Percentiles rank a stretch among this genome's conserved stretches.
Evolutionary conservation across 2,888 invertebrate genomes (phyloP).

Genomic region (Cremastinae sp.): DNA sequence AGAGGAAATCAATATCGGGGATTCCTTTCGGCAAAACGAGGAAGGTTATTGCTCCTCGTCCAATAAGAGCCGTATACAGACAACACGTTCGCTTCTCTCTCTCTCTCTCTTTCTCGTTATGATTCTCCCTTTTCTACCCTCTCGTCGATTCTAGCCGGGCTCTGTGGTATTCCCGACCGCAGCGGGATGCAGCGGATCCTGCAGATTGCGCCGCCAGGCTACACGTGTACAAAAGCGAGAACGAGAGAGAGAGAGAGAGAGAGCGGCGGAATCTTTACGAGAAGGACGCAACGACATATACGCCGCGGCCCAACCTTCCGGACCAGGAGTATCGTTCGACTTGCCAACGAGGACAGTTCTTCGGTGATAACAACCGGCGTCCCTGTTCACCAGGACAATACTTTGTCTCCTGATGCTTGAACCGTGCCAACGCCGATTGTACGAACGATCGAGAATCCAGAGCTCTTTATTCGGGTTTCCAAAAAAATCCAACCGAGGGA

Average conservation of each 20-base stretch:
- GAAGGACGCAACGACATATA: conserved; percentile 19
- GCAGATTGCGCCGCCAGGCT: conserved; percentile 45
- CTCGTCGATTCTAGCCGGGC: background rate
- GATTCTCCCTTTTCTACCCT: conserved; percentile 16
- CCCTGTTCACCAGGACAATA: no score
- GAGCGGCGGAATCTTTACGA: conserved; percentile 9
- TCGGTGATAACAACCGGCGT: no score
- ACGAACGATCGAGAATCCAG: no score
- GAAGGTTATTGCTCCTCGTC: conserved; percentile 58
- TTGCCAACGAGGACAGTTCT: background rate
- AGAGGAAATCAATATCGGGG: conserved; percentile 61
- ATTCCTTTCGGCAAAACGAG: conserved; percentile 56
- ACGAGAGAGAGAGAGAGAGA: conserved; percentile 4
- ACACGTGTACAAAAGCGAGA: conserved; percentile 6
- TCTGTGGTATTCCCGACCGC: background rate
- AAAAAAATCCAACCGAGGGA: no score
- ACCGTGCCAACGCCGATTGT: no score
- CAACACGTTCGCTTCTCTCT: conserved; percentile 39
- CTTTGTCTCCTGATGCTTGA: no score
- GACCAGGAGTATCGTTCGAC: conserved; percentile 52
- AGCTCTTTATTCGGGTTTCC: no score
- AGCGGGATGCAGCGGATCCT: conserved; percentile 27
- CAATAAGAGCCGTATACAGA: conserved; percentile 52
- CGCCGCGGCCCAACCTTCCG: conserved; percentile 24
- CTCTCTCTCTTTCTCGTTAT: background rate